Base-by-base conservation (phyloP, 2,888 invertebrate genomes). In the Volucella bombylans region DNA sequence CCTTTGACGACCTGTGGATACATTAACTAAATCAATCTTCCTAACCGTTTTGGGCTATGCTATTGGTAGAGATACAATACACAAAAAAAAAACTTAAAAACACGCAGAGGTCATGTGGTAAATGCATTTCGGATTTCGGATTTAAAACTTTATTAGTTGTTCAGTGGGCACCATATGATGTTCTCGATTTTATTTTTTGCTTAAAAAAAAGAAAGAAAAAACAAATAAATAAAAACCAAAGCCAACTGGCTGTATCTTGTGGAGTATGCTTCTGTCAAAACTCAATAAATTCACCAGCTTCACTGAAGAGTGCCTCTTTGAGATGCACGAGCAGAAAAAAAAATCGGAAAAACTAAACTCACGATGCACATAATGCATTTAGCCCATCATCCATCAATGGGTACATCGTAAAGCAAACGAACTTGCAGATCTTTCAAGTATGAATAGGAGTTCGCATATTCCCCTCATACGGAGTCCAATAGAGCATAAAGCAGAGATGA, bases 381-480 rank as follows among this genome's bases (percentile, higher is more conserved):
- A 68, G 59, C 67, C 76, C 68, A 76, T 76, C 76, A 76, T 76
- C 67, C 76, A 76, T 76, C 76, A 76, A 76, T 76, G 76, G 52
- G 67, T 74, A 76, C 76, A 61, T 76, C 68, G 61, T 23, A 68
- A 41, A 38, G 31, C 14, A 50, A 14, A 43, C 65, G 14, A 47
- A 10, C 68, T 47, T 18, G 54, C 55, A 23, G 50, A 71, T 43
- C 31, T 45, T 72, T 50, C 3, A 15, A 47, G 43, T 55, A 68
- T 57, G 18, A 14, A 9, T 41, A 31, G 31, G 31, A 31, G 31
- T 31, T 31, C 31, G 31, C 6, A 6, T 31, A 6, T 31, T 31
- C 31, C 31, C 6, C 31, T 31, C 31, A 6, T 31, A 31, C 6
- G 31, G 31, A 31, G 6, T 31, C 6, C 6, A 4, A 31, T 31